Evolutionary conservation across 2,888 invertebrate genomes (phyloP), one percentile per base, ranked within the genome.

Genomic region (Hyles lineata): DNA sequence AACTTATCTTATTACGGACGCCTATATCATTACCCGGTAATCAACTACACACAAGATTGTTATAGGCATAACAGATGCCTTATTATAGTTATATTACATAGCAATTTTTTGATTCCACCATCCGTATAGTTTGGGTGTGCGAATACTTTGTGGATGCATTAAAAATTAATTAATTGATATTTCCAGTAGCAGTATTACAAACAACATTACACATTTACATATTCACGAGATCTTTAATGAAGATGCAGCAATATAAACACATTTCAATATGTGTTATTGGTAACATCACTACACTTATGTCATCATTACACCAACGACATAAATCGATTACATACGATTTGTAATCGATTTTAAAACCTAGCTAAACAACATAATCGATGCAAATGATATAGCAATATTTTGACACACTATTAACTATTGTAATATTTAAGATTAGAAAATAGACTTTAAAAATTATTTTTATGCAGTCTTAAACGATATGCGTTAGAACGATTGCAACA

Each of bases 401-500:
- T 67, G 11, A 50, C 17, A 11, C 21, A 21, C 35, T 63, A 9
- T 62, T 62, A n/a, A 21, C 35, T 63, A 9, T 62, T 62, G 32
- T 11, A 15, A 63, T n/a, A 35, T n/a, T 21, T 61, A 23, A 11
- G 11, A 11, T 23, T 23, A 9, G 8, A 23, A 21, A 21, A 23
- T 59, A 21, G 7, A 23, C n/a, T 23, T 11, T 59, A 9, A 59
- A 55, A 55, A 55, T 52, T 55, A 25, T 25, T 17, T 25, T 15
- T 23, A 60, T 3, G 6, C 4, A 25, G 15, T 17, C 17, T 60
- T 5, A 21, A 23, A 23, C 60, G 19, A 15, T 23, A 8, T 59
- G 0, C 21, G 23, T 21, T n/a, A 17, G 23, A 43, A n/a, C 15
- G n/a, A 55, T 72, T 72, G 67, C 72, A 72, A 72, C 63, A 72